A percentile compares a stretch with the other conserved stretches of the same genome.
Evolutionary conservation across 2,113 vertebrate genomes (phyloP).

Genomic region (Pipra filicauda): DNA sequence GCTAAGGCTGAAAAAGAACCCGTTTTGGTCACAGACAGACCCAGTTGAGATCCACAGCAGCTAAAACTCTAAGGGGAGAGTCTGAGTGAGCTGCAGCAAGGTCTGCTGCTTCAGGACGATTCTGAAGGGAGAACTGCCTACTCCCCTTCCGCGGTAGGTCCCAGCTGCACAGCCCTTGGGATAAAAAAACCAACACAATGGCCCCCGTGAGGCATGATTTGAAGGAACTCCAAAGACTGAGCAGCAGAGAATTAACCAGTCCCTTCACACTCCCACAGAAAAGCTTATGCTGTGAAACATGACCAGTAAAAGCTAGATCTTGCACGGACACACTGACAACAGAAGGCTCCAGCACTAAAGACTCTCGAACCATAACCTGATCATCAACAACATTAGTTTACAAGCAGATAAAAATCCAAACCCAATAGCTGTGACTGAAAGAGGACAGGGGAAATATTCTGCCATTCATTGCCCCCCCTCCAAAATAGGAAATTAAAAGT

Average conservation of each 20-base stretch:
- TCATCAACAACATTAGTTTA: background rate
- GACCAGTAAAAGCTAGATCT: background rate
- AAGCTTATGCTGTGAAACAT: background rate
- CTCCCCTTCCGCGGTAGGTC: background rate
- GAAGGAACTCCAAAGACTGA: background rate
- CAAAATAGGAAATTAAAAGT: background rate
- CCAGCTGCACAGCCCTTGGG: background rate
- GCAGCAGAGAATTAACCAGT: background rate
- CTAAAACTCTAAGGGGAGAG: background rate
- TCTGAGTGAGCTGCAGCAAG: background rate
- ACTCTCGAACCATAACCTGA: background rate
- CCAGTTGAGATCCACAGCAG: background rate
- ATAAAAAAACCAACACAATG: background rate
- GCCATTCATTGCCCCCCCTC: background rate
- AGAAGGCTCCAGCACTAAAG: background rate
- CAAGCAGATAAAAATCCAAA: background rate
- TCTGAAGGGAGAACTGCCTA: background rate
- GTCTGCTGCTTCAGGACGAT: background rate
- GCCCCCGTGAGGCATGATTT: background rate
- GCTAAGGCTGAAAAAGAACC: background rate
- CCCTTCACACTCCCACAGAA: background rate
- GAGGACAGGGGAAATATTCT: background rate
- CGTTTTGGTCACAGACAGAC: background rate
- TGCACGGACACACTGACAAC: background rate
- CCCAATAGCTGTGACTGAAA: background rate